Percentiles rank a stretch among this genome's conserved stretches.
Evolutionary conservation across 2,888 invertebrate species (phyloP).

Genomic region (Leptinotarsa haldemani): DNA sequence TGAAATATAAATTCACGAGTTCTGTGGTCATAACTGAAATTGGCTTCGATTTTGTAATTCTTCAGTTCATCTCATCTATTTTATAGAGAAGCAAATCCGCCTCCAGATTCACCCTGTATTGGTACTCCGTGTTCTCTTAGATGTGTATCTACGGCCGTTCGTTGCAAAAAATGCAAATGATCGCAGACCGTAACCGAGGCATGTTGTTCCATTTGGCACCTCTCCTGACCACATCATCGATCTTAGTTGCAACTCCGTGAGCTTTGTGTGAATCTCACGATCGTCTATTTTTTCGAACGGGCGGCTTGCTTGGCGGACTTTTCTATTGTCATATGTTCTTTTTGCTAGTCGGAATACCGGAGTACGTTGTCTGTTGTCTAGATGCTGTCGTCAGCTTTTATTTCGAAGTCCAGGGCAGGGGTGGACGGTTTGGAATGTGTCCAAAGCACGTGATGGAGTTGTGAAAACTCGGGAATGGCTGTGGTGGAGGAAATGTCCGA

Average conservation of each 20-base stretch:
- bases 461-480: not conserved
- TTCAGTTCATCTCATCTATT: too few relatives aligned
- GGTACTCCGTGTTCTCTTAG: not conserved
- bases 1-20: too few relatives aligned
- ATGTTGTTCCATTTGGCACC: slow-evolving; percentile 52
- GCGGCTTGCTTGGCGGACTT: slow-evolving; percentile 15
- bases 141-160: slow-evolving; percentile 11
- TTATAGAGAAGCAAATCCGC: too few relatives aligned
- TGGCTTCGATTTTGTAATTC: too few relatives aligned
- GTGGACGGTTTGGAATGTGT: not conserved
- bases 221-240: slow-evolving; percentile 50
- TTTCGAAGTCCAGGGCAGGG: not conserved
- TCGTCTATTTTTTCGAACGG: slow-evolving; percentile 35
- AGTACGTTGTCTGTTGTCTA: slow-evolving; percentile 8
- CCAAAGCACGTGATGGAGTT: not conserved
- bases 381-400: slow-evolving; percentile 2
- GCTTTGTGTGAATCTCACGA: slow-evolving; percentile 52
- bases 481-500: not conserved
- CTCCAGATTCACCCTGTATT: not conserved
- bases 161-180: slow-evolving; percentile 27
- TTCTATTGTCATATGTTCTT: slow-evolving; percentile 21
- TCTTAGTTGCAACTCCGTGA: slow-evolving; percentile 42
- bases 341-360: slow-evolving; percentile 14
- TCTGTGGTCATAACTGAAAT: too few relatives aligned
- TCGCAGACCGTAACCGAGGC: slow-evolving; percentile 47